Evolutionary conservation across 2,797 vertebrate genomes (phyloP), one percentile per base, ranked within the genome.

Genomic region (Eospalax fontanierii): DNA sequence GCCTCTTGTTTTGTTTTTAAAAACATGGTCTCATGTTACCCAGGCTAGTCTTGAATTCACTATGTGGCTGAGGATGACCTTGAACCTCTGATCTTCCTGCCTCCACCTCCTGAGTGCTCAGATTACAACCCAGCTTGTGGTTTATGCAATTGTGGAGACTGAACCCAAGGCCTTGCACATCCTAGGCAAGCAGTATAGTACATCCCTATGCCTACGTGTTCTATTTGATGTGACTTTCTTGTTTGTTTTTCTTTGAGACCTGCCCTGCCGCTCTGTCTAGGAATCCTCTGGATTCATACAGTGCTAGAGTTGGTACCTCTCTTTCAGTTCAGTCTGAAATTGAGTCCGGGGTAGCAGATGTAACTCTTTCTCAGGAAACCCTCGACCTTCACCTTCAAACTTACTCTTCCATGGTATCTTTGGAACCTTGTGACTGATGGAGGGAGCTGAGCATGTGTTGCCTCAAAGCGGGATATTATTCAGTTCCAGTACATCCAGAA

Each of bases 171-270:
- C 28, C 40, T 21, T 65, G 4, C 1, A 21, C 6, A 15, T 50
- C 40, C 66, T 19, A 50, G 43, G 19, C 81, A 24, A 68, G 66
- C 0, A 2, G 4, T 15, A 24, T 50, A n/a, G 2, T 50, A 14
- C 38, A 35, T 83, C 18, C 18, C 16, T 18, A 46, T 40, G 30
- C 66, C 30, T 93, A 6, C 1, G 11, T 88, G 4, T 86, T 70
- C 33, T 57, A 18, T 90, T 90, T 91, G 70, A 79, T 91, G 40
- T 71, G 6, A 66, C 68, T 93, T 93, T 46, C 61, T 74, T 76
- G 26, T 57, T 65, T 54, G 21, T 87, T 87, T 87, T 57, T 26
- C 7, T 54, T 87, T 93, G 75, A 85, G 16, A 91, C 61, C n/a
- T 78, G 63, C 11, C 11, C 9, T 40, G 18, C 68, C 33, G 8